phyloP scores from a whole-genome alignment of 2,113 vertebrate genomes.

The Merops nubicus region DNA sequence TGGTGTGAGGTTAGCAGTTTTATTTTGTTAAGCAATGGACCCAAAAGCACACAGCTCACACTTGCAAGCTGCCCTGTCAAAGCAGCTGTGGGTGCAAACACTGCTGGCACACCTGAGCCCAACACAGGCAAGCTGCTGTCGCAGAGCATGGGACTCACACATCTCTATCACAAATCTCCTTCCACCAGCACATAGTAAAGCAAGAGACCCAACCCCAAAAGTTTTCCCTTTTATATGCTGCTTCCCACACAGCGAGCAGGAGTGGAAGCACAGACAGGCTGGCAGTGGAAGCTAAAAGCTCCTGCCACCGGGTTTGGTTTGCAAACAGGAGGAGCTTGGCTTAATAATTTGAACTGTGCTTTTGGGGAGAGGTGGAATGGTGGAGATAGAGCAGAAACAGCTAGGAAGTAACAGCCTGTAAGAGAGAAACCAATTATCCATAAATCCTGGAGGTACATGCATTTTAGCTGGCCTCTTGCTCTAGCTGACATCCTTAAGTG shows the following conservation, averaged over 20 bases:
- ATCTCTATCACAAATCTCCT: neutral
- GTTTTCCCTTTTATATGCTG: neutral
- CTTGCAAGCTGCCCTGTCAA: neutral
- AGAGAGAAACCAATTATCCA: neutral
- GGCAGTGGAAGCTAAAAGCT: neutral
- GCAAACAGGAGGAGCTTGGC: neutral
- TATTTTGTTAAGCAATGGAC: neutral
- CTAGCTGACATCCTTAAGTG: neutral
- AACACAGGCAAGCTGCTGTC: fast-evolving
- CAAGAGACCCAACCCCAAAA: neutral
- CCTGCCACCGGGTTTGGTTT: neutral
- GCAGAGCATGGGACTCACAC: neutral
- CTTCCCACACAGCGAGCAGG: fast-evolving
- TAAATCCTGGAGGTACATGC: fast-evolving
- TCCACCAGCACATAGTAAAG: neutral
- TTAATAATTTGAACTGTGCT: neutral
- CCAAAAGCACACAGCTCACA: fast-evolving
- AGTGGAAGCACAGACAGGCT: neutral
- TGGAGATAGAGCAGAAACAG: neutral
- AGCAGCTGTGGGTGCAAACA: neutral
- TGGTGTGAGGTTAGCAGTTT: neutral
- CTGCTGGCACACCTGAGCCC: neutral
- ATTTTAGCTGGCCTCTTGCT: neutral
- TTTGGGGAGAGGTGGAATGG: neutral
- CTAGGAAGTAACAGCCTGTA: neutral